Evolutionary conservation across 2,113 vertebrate species (phyloP).

Genomic region (Zapornia atra): DNA sequence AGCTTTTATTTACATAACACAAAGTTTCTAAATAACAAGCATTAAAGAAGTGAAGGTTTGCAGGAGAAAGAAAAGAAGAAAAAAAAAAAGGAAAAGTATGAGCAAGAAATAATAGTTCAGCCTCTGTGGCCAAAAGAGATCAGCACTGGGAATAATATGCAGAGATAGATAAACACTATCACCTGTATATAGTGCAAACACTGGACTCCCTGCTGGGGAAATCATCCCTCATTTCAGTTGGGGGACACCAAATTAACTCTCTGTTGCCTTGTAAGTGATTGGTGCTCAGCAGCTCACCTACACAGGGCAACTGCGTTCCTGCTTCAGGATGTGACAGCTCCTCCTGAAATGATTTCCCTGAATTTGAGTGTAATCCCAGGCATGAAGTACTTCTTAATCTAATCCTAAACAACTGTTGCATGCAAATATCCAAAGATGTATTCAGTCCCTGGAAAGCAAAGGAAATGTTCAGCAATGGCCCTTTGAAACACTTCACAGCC

Average conservation of each 20-base stretch:
- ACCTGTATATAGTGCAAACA: background rate
- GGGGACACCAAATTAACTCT: background rate
- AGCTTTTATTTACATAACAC: background rate
- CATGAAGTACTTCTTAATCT: background rate
- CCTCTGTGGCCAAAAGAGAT: background rate
- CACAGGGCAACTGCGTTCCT: background rate
- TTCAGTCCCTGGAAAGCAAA: background rate
- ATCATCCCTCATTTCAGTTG: background rate
- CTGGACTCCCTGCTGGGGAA: background rate
- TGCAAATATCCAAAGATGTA: background rate
- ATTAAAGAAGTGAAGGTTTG: background rate
- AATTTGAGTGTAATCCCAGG: background rate
- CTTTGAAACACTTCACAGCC: background rate
- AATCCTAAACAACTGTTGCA: background rate
- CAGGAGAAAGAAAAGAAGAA: background rate
- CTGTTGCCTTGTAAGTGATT: background rate
- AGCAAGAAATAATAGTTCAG: constrained; percentile 3
- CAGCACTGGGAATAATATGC: background rate
- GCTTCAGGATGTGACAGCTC: background rate
- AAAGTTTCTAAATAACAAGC: background rate
- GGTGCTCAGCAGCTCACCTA: background rate
- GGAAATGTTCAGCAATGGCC: background rate
- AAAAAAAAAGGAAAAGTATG: background rate
- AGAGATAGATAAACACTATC: background rate
- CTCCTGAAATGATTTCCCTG: background rate